phyloP scores from a whole-genome alignment of 35 echinoderm and acorn worm genomes.

The Eucidaris tribuloides region DNA sequence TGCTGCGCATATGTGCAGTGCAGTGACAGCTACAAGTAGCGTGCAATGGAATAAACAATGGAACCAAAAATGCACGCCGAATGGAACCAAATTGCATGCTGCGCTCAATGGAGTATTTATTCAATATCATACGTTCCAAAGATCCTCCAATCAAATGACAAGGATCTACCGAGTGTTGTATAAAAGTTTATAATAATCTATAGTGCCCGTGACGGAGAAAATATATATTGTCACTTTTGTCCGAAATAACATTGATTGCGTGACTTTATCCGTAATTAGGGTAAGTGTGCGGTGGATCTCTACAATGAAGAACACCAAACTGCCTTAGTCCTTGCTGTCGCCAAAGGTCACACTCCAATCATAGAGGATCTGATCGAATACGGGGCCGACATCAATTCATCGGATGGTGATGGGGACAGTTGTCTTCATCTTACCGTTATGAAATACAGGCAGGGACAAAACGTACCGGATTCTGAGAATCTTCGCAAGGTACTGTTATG shows the following conservation, averaged over 20 bases:
- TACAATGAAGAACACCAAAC: slow-evolving; percentile 29
- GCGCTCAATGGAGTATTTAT: no score
- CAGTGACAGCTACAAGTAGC: no score
- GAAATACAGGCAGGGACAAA: slow-evolving; percentile 16
- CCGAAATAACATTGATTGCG: neutral
- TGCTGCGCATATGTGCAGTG: no score
- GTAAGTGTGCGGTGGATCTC: slow-evolving; percentile 9
- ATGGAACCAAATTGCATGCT: no score
- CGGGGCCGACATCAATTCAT: slow-evolving; percentile 57
- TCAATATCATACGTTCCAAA: neutral
- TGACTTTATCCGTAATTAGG: neutral
- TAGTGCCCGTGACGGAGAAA: neutral
- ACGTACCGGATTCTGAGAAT: neutral
- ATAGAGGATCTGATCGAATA: slow-evolving; percentile 50
- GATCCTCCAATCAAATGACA: no score
- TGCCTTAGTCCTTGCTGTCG: slow-evolving; percentile 29
- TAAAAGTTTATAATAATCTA: neutral
- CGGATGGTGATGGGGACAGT: slow-evolving; percentile 55
- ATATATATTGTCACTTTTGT: neutral
- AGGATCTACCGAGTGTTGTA: no score
- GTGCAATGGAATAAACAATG: no score
- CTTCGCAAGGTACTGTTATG: neutral
- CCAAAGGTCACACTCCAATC: neutral
- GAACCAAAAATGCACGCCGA: no score
- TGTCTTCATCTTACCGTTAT: slow-evolving; percentile 40